Base-by-base conservation (phyloP, 2,888 invertebrate species). In the Chesias legatella region DNA sequence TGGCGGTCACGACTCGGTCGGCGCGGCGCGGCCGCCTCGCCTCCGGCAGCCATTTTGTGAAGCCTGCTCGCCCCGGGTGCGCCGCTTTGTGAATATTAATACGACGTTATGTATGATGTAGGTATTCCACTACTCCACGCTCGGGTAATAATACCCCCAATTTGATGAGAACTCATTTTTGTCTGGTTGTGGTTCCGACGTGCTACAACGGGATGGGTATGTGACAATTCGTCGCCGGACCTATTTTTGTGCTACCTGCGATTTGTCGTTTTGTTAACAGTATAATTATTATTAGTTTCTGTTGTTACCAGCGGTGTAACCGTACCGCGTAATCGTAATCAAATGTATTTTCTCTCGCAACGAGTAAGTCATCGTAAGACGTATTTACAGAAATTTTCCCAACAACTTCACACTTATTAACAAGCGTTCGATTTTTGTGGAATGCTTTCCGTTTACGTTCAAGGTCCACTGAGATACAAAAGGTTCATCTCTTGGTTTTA, bases 41-140 rank as follows among this genome's bases (percentile, higher is more conserved):
- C 80, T 74, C 69, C 68, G 82, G 82, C 84, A 76, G 82, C 85
- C 85, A 86, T 86, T 83, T 85, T 83, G 85, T 83, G 73, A 70
- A 77, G 79, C 77, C 77, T 73, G 77, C 71, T 64, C 67, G 78
- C 71, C 69, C 72, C 69, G 71, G 60, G 73, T 69, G 73, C 67
- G 65, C 69, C 61, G 65, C 73, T 68, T 60, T 65, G 71, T 74
- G 84, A 79, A 84, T 84, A 79, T 75, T 80, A 82, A 84, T 73
- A 73, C 67, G 57, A 69, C 67, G 73, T 70, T 72, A 76, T 71
- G 63, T 72, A 76, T 71, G 63, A 76, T 72, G 61, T 17, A 17
- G 13, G 13, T 66, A 70, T 50, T 53, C 48, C 40, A 60, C 56
- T 56, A 61, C 55, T 57, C 53, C 52, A 49, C 49, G 36, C 55